Percentiles rank a stretch among this genome's conserved stretches.
phyloP scores from a whole-genome alignment of 2,888 invertebrate genomes.

The Pteria penguin region DNA sequence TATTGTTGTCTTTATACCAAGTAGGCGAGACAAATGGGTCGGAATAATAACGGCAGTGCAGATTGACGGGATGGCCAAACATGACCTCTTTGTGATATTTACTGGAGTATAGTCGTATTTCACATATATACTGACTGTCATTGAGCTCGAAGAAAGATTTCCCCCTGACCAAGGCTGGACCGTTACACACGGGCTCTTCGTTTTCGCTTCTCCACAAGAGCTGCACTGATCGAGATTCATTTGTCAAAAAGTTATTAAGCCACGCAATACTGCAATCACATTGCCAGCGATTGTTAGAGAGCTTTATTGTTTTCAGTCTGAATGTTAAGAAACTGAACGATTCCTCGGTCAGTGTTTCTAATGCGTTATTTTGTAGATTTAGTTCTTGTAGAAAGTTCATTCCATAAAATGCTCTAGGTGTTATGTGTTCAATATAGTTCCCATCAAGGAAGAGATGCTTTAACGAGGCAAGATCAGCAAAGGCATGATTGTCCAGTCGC shows the following conservation, averaged over 20 bases:
- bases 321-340: slow-evolving; percentile 59
- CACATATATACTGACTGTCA: slow-evolving; percentile 65
- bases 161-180: slow-evolving; percentile 61
- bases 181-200: slow-evolving; percentile 61
- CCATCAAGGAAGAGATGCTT: slow-evolving; percentile 65
- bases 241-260: slow-evolving; percentile 66
- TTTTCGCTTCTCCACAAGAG: slow-evolving; percentile 62
- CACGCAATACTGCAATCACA: slow-evolving; percentile 74
- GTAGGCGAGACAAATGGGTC: slow-evolving; percentile 64
- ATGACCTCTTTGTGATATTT: slow-evolving; percentile 55
- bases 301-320: slow-evolving; percentile 58
- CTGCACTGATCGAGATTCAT: slow-evolving; percentile 45
- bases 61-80: slow-evolving; percentile 53
- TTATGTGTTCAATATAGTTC: slow-evolving; percentile 65
- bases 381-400: slow-evolving; percentile 61
- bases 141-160: slow-evolving; percentile 59
- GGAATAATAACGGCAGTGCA: slow-evolving; percentile 68
- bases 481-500: slow-evolving; percentile 53
- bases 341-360: slow-evolving; percentile 58
- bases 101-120: slow-evolving; percentile 68
- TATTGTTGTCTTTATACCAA: slow-evolving; percentile 63
- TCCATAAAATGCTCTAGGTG: slow-evolving; percentile 60
- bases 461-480: slow-evolving; percentile 56
- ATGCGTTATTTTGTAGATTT: slow-evolving; percentile 68
- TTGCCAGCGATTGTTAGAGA: slow-evolving; percentile 72